phyloP scores from a whole-genome alignment of 2,113 vertebrate genomes.

The Dendrocopos noguchii region DNA sequence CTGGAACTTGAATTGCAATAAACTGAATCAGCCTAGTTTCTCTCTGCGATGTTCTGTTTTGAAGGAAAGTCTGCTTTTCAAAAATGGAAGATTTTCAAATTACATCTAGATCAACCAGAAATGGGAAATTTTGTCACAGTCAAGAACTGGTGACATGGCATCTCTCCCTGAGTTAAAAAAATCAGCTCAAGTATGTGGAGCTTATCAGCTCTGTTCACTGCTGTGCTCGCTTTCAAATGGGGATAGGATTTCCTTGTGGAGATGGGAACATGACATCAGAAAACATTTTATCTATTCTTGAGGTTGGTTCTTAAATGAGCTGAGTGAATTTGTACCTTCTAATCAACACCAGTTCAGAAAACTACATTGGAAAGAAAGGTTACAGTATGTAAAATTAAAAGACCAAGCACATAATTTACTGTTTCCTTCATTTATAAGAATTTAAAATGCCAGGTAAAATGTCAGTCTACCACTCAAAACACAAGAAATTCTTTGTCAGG shows the following conservation, averaged over 20 bases:
- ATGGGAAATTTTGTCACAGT: neutral
- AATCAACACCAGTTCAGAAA: neutral
- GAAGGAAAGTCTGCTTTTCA: neutral
- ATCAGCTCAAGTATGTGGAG: neutral
- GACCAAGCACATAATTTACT: neutral
- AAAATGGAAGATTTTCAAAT: neutral
- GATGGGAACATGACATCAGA: neutral
- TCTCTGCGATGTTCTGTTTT: neutral
- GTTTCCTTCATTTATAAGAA: neutral
- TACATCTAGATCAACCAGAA: neutral
- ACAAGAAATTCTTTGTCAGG: neutral
- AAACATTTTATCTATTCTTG: neutral
- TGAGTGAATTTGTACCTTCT: neutral
- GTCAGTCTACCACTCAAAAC: neutral
- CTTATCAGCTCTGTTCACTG: neutral
- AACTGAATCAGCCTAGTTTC: neutral
- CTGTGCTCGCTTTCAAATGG: neutral
- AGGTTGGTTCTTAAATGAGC: neutral
- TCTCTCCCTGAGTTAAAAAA: neutral
- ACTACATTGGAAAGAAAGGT: neutral
- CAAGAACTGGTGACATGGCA: neutral
- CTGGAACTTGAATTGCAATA: neutral
- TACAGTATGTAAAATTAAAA: neutral
- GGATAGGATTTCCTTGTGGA: neutral
- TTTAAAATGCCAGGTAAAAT: neutral